Evolutionary conservation across 2,113 vertebrate species (phyloP).

Genomic region (Pelecanoides urinatrix): DNA sequence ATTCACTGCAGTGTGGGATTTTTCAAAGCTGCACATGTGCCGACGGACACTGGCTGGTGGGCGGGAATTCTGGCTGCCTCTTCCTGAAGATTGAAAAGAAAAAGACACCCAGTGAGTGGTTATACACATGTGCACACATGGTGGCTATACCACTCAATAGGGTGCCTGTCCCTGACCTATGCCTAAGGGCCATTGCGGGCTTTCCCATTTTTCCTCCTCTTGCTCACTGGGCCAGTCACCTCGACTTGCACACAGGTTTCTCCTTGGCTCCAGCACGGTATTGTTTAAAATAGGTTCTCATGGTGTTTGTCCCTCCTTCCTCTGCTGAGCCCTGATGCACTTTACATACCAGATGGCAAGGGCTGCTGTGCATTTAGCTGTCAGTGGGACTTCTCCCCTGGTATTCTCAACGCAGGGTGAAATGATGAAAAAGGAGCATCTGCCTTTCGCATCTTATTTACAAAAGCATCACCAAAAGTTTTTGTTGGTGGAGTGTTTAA

Average conservation of each 20-base stretch:
- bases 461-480: not conserved
- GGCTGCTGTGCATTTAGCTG: not conserved
- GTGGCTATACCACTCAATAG: constrained; percentile 63
- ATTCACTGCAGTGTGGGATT: constrained; percentile 82
- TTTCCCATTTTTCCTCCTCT: not conserved
- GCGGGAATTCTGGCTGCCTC: constrained; percentile 85
- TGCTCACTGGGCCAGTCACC: not conserved
- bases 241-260: not conserved
- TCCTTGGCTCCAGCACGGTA: not conserved
- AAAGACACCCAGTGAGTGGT: constrained; percentile 80
- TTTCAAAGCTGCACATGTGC: constrained; percentile 85
- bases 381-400: not conserved
- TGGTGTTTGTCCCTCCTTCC: not conserved
- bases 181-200: not conserved
- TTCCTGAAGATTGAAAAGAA: constrained; percentile 85
- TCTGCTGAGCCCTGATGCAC: not conserved
- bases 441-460: not conserved
- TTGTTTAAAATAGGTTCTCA: not conserved
- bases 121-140: constrained; percentile 67
- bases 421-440: not conserved
- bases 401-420: not conserved
- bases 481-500: not conserved
- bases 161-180: constrained; percentile 32
- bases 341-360: not conserved
- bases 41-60: constrained; percentile 83